Base-by-base conservation (phyloP, 2,888 invertebrate genomes). In the Agrotis segetum region DNA sequence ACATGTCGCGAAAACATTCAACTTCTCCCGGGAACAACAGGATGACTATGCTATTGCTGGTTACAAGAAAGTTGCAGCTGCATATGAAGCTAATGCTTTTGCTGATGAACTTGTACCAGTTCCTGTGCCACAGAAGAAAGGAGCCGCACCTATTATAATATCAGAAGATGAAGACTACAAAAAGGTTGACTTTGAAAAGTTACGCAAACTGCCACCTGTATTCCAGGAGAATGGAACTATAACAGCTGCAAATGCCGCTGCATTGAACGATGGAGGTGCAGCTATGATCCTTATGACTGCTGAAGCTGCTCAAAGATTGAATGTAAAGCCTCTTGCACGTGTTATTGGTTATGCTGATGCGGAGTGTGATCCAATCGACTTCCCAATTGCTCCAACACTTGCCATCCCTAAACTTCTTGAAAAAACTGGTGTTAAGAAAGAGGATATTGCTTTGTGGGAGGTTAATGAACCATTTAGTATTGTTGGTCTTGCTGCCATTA, bases 381-480 rank as follows among this genome's bases (percentile, higher is more conserved):
- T 99, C 90, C 99, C 99, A 0, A 98, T 99, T 88, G 99, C 99
- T 5, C 99, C 99, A 19, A 98, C 99, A 0, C 96, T 98, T 70
- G 99, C 99, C 40, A 97, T 99, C 77, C 98, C 99, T 16, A 98
- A 98, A 96, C 95, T 99, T 24, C 93, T 99, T 73, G 96, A 98
- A 91, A 97, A 97, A 82, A 97, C 98, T 79, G 99, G 99, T 58
- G 97, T 99, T 0, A 98, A 97, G 50, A 98, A 98, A 87, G 97
- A 98, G 60, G 99, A 99, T 90, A 97, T 99, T 67, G 97, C 98
- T 55, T 95, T 99, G 90, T 99, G 99, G 99, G 99, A 99, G 96
- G 98, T 99, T 66, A 99, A 99, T 92, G 99, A 99, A 96, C 99
- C 99, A 0, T 99, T 99, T 94, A 99, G 99, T 90, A 98, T 98